Conservation (phyloP, 2,888 invertebrate genomes). For the Leistus spinibarbis region DNA sequence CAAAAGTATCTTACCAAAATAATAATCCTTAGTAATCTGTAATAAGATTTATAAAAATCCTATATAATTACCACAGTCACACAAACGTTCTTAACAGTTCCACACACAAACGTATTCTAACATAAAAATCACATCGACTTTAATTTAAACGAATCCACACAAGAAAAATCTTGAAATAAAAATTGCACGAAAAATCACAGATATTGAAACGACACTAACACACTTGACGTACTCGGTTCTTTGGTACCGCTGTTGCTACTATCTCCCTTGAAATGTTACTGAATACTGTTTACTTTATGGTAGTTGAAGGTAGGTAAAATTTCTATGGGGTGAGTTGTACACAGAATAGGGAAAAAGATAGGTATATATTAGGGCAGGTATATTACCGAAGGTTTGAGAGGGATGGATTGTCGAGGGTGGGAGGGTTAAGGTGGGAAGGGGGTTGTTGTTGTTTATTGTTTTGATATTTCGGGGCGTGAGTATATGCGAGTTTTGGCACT, state of each 20-base stretch:
- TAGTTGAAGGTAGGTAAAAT: background rate
- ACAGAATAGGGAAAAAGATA: background rate
- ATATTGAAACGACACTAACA: background rate
- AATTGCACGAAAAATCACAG: background rate
- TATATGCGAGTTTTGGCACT: conserved; percentile 41
- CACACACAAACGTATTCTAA: background rate
- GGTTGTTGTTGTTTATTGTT: conserved; percentile 44
- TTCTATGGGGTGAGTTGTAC: conserved; percentile 4
- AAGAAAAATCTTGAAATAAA: background rate
- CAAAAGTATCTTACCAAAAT: background rate
- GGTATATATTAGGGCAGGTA: background rate
- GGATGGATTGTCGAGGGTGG: conserved; percentile 16
- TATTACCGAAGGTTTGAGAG: background rate
- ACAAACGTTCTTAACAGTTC: background rate
- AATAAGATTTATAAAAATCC: background rate
- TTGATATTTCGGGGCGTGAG: conserved; percentile 40
- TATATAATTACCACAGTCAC: background rate
- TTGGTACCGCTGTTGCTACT: background rate
- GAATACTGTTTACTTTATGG: background rate
- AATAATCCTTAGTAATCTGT: background rate
- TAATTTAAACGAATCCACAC: background rate
- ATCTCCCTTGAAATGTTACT: background rate
- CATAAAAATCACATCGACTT: background rate
- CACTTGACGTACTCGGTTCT: background rate
- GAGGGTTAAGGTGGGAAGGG: conserved; percentile 17